Conservation (phyloP, 2,797 vertebrate species). For the Phoxinus dragarum region DNA sequence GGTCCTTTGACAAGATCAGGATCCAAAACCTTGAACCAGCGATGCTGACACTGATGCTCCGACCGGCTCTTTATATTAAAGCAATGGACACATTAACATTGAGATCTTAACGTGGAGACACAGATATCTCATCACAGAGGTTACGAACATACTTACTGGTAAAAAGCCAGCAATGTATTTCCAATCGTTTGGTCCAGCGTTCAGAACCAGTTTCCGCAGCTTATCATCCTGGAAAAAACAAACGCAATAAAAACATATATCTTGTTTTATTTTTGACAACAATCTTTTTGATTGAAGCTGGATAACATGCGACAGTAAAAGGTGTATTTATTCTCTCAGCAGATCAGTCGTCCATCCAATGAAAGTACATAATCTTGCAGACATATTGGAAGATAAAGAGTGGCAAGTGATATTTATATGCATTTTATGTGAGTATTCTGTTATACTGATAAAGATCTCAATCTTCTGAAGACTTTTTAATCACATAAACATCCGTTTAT, state of each 20-base stretch:
- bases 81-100: not conserved
- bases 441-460: too few species aligned
- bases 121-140: not conserved
- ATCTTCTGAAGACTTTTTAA: not conserved
- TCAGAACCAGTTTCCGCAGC: constrained; percentile 87
- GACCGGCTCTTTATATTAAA: constrained; percentile 82
- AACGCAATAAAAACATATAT: not conserved
- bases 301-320: not conserved
- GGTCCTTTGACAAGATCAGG: constrained; percentile 96
- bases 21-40: constrained; percentile 94
- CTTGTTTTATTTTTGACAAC: not conserved
- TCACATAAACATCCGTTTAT: not conserved
- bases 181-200: constrained; percentile 89
- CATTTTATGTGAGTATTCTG: too few species aligned
- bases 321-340: not conserved
- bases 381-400: too few species aligned
- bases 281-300: not conserved
- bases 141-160: constrained; percentile 81
- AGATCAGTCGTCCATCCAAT: not conserved
- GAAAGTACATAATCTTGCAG: not conserved
- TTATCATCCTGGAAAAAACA: constrained; percentile 85
- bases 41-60: constrained; percentile 95
- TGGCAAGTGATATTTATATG: too few species aligned
- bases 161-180: constrained; percentile 88
- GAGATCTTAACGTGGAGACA: not conserved